Percentiles rank a stretch among this genome's conserved stretches.
These are phyloP conservation scores for Philaenus spumarius DNA, from an alignment of 1,140 invertebrate species.

Conservation along the genomic window DNA sequence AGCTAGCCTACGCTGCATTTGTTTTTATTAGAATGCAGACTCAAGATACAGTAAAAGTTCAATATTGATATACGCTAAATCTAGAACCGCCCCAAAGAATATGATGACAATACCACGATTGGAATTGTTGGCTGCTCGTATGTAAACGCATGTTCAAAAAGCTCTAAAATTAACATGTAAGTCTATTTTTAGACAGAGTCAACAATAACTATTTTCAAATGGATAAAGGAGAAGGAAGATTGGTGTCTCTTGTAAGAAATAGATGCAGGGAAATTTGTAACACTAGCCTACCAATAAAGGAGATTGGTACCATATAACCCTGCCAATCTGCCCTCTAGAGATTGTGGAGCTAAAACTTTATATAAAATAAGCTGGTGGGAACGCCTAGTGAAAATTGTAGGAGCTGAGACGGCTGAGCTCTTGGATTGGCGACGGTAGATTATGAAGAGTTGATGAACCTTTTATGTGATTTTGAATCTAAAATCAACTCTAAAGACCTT, in stretches of 20 bases:
- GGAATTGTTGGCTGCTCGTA: slow-evolving; percentile 35
- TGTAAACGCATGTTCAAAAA: slow-evolving; percentile 15
- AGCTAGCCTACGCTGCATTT: slow-evolving; percentile 31
- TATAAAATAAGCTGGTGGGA: slow-evolving; percentile 37
- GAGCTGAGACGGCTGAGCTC: slow-evolving; percentile 31
- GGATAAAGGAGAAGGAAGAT: slow-evolving; percentile 26
- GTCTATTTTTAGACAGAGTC: slow-evolving; percentile 30
- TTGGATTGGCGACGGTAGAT: slow-evolving; percentile 30
- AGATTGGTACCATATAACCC: slow-evolving; percentile 40
- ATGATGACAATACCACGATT: slow-evolving; percentile 33
- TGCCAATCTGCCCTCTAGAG: slow-evolving; percentile 39
- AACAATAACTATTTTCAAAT: slow-evolving; percentile 24
- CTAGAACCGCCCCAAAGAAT: slow-evolving; percentile 34
- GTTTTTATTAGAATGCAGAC: slow-evolving; percentile 29
- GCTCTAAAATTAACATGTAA: not conserved
- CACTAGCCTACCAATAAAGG: slow-evolving; percentile 18
- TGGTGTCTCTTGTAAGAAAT: too few species aligned
- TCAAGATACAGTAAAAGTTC: slow-evolving; percentile 17
- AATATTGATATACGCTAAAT: slow-evolving; percentile 33
- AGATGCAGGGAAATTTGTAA: too few species aligned
- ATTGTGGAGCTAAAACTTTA: slow-evolving; percentile 31
- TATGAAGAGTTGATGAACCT: too few species aligned
- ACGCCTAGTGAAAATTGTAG: slow-evolving; percentile 33
- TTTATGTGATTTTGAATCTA: slow-evolving; percentile 26
- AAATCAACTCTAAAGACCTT: slow-evolving; percentile 28